Evolutionary conservation across 2,113 vertebrate genomes (phyloP).

Genomic region (Salminus brasiliensis): DNA sequence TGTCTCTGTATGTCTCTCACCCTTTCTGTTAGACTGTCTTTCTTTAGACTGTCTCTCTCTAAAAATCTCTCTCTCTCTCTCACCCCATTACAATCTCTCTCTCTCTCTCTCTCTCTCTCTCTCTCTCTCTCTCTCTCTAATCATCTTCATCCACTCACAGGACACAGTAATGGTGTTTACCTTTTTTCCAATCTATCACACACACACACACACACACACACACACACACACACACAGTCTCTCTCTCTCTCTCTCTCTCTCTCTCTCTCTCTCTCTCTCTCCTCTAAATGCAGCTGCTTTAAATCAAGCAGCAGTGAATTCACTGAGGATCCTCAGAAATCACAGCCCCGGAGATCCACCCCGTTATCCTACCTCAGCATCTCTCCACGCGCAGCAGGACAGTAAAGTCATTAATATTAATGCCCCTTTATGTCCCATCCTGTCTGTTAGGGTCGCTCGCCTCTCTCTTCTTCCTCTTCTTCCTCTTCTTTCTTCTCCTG

Average conservation of each 20-base stretch:
- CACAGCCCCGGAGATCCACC: not conserved
- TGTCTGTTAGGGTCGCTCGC: not conserved
- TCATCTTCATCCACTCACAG: not conserved
- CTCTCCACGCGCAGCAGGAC: conserved; percentile 50
- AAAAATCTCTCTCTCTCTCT: too few species aligned
- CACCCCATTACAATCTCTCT: too few species aligned
- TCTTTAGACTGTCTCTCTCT: too few species aligned
- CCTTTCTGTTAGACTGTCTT: too few species aligned
- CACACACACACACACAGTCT: too few species aligned
- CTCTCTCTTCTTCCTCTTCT: conserved; percentile 13
- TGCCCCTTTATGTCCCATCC: conserved; percentile 49
- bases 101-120: not conserved
- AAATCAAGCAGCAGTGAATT: not conserved
- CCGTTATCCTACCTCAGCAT: conserved; percentile 46
- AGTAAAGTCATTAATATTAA: conserved; percentile 48
- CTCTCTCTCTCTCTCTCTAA: conserved; percentile 5
- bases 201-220: too few species aligned
- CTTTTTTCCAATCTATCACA: too few species aligned
- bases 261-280: not conserved
- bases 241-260: too few species aligned
- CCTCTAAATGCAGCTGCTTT: not conserved
- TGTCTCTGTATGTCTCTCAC: too few species aligned
- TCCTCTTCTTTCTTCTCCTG: not conserved
- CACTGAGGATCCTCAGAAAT: not conserved
- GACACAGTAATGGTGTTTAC: not conserved